Base-by-base conservation (phyloP, 2,797 vertebrate genomes). In the Macropodus opercularis region DNA sequence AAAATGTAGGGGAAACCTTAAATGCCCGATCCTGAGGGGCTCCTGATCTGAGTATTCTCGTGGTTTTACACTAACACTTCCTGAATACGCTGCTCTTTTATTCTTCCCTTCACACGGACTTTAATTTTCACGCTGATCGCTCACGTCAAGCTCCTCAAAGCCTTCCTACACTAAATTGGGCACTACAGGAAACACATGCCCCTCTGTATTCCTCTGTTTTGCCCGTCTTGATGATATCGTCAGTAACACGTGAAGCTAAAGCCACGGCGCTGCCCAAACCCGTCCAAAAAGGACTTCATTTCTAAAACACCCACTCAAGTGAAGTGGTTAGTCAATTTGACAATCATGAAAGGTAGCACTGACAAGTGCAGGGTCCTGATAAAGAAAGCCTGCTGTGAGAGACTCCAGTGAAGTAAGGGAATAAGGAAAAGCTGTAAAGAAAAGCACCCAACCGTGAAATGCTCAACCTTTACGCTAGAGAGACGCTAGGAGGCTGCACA, bases 281-380 rank as follows among this genome's bases (percentile, higher is more conserved):
- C 66, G 74, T 43, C 60, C 49, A 85, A 52, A n/a, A n/a, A 68
- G 77, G 79, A 79, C 74, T 82, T 57, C 42, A 55, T 66, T 79
- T 75, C 39, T 70, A 67, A 81, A 78, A 82, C 69, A 60, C 61
- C 82, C 81, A 81, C 77, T 89, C 87, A 54, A 86, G 58, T 81
- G 86, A 90, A 63, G 71, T 62, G 85, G 66, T 18, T 3, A 83
- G 92, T 86, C 86, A 87, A 85, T 86, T 58, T 92, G 82, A 90
- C 83, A 83, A 85, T 86, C 89, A 85, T 90, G 77, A 92, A 91
- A 90, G 78, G 87, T 67, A 82, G 64, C 76, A 75, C 69, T 80
- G 86, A 90, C 71, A 87, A 85, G 85, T 83, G 76, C 72, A 78
- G 86, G 69, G 47, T 73, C 36, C 80, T 74, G 77, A 89, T 87